A percentile compares a stretch with the other conserved stretches of the same genome.
Evolutionary conservation across 1,140 invertebrate genomes (phyloP).

Genomic region (Medauroidea extradentata): DNA sequence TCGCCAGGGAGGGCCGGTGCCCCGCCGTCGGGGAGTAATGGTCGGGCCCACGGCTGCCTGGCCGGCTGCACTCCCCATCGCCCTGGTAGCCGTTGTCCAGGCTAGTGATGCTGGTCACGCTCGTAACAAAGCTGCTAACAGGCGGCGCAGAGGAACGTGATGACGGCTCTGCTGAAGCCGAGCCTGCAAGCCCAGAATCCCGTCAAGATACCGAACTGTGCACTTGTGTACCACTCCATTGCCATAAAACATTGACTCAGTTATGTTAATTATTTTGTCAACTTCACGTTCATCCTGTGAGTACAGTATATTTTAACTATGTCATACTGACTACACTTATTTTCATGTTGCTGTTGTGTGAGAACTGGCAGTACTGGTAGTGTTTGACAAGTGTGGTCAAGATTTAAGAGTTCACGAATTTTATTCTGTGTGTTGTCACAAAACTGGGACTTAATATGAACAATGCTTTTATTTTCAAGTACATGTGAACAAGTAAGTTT

Average conservation of each 20-base stretch:
- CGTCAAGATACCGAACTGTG: neutral
- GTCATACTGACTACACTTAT: neutral
- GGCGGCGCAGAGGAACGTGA: constrained; percentile 46
- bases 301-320: neutral
- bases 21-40: constrained; percentile 24
- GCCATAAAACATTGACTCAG: neutral
- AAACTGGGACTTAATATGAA: too few species aligned
- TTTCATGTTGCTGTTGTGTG: too few species aligned
- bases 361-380: too few species aligned
- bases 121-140: constrained; percentile 59
- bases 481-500: too few species aligned
- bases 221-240: neutral
- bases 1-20: neutral
- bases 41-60: constrained; percentile 68
- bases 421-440: too few species aligned
- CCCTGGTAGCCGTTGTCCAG: constrained; percentile 82
- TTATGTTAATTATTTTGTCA: neutral
- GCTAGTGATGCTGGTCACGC: constrained; percentile 70
- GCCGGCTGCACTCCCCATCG: constrained; percentile 76
- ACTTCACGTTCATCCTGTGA: neutral
- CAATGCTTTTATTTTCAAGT: too few species aligned
- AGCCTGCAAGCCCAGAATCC: too few species aligned
- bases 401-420: too few species aligned
- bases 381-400: too few species aligned
- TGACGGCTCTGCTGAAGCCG: neutral